Percentiles rank a stretch among this genome's conserved stretches.
Conservation (phyloP, 2,888 invertebrate genomes). For the Brachypalpus laphriformis region DNA sequence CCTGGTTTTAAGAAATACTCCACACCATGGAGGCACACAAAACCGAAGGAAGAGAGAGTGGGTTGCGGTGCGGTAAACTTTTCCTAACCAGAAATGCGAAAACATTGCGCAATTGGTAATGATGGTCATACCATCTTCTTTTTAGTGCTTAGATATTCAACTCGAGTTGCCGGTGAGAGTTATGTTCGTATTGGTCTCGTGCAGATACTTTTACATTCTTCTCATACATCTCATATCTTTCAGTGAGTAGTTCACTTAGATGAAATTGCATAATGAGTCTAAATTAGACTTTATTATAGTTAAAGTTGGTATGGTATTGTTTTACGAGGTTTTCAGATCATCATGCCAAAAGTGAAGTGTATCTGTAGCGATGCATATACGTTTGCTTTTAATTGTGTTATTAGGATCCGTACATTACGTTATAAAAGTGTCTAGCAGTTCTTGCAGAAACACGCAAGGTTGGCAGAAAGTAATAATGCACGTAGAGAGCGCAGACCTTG, state of each 20-base stretch:
- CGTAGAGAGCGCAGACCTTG: background rate
- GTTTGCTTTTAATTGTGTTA: background rate
- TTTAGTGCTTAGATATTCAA: slow-evolving; percentile 58
- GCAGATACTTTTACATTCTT: slow-evolving; percentile 56
- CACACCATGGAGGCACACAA: background rate
- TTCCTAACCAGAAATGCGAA: slow-evolving; percentile 69
- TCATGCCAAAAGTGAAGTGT: background rate
- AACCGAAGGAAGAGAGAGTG: slow-evolving; percentile 1
- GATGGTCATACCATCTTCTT: slow-evolving; percentile 60
- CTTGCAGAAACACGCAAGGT: background rate
- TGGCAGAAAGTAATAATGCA: background rate
- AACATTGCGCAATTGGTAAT: slow-evolving; percentile 62
- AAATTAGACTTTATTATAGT: slow-evolving; percentile 20
- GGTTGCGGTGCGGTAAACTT: slow-evolving; percentile 34
- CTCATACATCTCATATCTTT: slow-evolving; percentile 39
- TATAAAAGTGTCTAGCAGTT: background rate
- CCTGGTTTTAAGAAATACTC: slow-evolving; percentile 44
- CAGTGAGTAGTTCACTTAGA: slow-evolving; percentile 31
- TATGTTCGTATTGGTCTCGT: slow-evolving; percentile 33
- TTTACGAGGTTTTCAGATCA: background rate
- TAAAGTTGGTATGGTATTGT: background rate
- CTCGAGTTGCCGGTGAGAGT: slow-evolving; percentile 63
- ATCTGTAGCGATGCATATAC: background rate
- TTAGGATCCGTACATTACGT: background rate
- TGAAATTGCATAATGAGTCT: slow-evolving; percentile 30